Percentiles rank a stretch among this genome's conserved stretches.
Conservation (phyloP, 2,113 vertebrate species). For the Heterocephalus glaber region DNA sequence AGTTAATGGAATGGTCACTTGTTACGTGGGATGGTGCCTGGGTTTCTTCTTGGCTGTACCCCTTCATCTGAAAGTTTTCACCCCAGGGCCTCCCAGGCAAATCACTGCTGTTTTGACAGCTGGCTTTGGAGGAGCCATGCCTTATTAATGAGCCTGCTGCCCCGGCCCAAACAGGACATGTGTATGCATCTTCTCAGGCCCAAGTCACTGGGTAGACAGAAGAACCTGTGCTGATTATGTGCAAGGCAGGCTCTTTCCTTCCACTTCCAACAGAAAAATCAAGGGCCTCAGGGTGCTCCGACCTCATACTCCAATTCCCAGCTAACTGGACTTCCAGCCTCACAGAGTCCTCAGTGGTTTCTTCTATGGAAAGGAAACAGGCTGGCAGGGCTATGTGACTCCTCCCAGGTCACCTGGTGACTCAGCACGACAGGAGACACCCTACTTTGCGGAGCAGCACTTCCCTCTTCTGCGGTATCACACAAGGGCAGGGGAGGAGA, state of each 20-base stretch:
- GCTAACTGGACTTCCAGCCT: background rate
- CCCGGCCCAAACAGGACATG: conserved; percentile 49
- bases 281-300: conserved; percentile 13
- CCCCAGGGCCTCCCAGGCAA: conserved; percentile 62
- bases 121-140: conserved; percentile 72
- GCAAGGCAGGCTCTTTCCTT: conserved; percentile 26
- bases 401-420: background rate
- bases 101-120: conserved; percentile 81
- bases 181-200: conserved; percentile 65
- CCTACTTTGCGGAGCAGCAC: background rate
- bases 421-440: background rate
- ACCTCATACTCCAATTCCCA: background rate
- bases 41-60: conserved; percentile 74
- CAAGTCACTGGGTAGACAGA: conserved; percentile 19
- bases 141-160: conserved; percentile 73
- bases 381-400: background rate
- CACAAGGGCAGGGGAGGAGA: rapidly evolving
- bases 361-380: background rate
- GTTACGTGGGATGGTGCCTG: conserved; percentile 68
- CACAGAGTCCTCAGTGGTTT: background rate
- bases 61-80: conserved; percentile 74
- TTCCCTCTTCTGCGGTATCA: background rate
- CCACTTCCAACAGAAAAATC: conserved; percentile 46
- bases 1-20: conserved; percentile 68
- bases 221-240: background rate